Evolutionary conservation across 1,140 invertebrate species (phyloP).

Genomic region (Zaprionus davidi): DNA sequence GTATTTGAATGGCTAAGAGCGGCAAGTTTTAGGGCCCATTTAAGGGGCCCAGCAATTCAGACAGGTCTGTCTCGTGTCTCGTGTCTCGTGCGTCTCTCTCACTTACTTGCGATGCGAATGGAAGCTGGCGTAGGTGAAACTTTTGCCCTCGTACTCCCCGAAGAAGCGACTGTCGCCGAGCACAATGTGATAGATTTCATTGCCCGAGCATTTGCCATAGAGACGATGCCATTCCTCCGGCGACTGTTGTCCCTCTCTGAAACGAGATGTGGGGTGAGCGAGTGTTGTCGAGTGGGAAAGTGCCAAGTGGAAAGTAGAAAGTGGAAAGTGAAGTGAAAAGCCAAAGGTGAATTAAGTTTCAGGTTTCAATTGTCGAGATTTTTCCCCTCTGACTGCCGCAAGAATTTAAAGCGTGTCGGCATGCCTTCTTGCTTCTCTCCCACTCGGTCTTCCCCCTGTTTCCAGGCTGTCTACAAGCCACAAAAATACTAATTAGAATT

Average conservation of each 20-base stretch:
- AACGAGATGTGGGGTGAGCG: background rate
- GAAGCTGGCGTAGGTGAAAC: slow-evolving; percentile 99
- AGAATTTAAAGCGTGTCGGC: slow-evolving; percentile 1
- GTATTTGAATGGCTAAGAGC: slow-evolving; percentile 18
- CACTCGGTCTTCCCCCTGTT: background rate
- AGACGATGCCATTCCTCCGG: slow-evolving; percentile 98
- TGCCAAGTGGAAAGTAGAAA: slow-evolving; percentile 14
- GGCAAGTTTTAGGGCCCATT: slow-evolving; percentile 12
- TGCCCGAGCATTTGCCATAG: slow-evolving; percentile 98
- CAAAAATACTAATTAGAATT: slow-evolving; percentile 45
- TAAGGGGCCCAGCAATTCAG: slow-evolving; percentile 25
- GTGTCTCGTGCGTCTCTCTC: background rate
- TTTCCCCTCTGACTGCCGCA: slow-evolving; percentile 7
- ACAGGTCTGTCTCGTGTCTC: background rate
- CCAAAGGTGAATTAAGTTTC: slow-evolving; percentile 31
- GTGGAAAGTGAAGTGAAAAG: slow-evolving; percentile 18
- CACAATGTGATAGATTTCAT: slow-evolving; percentile 99
- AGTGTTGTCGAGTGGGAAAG: background rate
- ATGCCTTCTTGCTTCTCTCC: background rate
- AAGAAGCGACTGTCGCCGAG: slow-evolving; percentile 98
- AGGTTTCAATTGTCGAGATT: slow-evolving; percentile 30
- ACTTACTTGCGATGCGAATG: slow-evolving; percentile 98
- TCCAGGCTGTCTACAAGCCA: background rate
- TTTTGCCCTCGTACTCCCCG: slow-evolving; percentile 98
- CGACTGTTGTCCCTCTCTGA: slow-evolving; percentile 97